Evolutionary conservation across 2,888 invertebrate genomes (phyloP), one percentile per base, ranked within the genome.

Genomic region (Hirtodrosophila trivittata): DNA sequence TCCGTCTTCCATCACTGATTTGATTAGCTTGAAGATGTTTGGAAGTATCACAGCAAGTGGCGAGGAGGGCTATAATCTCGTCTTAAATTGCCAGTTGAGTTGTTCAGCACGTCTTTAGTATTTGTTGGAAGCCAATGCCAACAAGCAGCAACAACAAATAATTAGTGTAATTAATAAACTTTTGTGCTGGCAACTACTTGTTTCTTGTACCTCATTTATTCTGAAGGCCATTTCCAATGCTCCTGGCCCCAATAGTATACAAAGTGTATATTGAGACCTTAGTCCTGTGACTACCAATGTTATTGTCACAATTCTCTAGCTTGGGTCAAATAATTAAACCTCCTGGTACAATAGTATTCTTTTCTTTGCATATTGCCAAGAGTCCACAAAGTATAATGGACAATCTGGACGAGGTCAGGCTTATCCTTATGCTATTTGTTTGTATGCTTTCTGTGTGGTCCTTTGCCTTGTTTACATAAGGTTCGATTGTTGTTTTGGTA

Each of bases 111-210:
- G 58, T 70, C 49, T 30, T 55, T 8, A 45, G 35, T 45, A 46
- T 66, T 66, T 58, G 38, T 38, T 55, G 38, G n/a, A 16, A 35
- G 9, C 3, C 18, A 21, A 21, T 3, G 5, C 18, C 32, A 43
- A 56, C 47, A 49, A 57, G 65, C 42, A 42, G 32, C n/a, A 51
- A 18, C 13, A 12, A 51, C 64, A 75, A 78, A 69, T 78, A 75
- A 77, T 77, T 76, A 59, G 76, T 55, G 69, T 72, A 77, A 77
- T 77, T 77, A 77, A 83, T 83, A 83, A 83, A 76, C 46, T 77
- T 77, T 82, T 56, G 62, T 52, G 51, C 26, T 45, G 66, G 57
- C 65, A 56, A 64, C 65, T 58, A 70, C 18, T 62, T 39, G 51
- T 75, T 67, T 60, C 50, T 67, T 67, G 52, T 55, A 58, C 71